Evolutionary conservation across 2,113 vertebrate genomes (phyloP).

Genomic region (Salminus brasiliensis): DNA sequence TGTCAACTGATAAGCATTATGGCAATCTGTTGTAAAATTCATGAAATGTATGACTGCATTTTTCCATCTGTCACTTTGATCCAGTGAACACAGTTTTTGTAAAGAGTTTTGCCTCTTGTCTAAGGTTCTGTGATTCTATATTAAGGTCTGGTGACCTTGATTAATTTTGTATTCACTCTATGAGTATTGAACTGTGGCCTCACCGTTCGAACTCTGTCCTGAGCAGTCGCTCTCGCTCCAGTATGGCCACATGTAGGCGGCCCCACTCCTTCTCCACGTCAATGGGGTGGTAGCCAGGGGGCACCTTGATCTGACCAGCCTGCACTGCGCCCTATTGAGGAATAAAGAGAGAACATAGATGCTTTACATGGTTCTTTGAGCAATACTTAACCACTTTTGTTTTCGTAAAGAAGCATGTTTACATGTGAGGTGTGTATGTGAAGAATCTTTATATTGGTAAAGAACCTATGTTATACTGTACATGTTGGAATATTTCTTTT

Average conservation of each 20-base stretch:
- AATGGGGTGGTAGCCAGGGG: conserved; percentile 86
- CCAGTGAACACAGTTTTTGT: too few species aligned
- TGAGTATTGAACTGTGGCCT: background rate
- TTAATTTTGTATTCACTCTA: background rate
- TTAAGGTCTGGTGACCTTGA: too few species aligned
- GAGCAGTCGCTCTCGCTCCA: conserved; percentile 91
- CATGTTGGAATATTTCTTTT: too few species aligned
- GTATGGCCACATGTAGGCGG: conserved; percentile 87
- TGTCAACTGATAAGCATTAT: background rate
- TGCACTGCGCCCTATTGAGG: conserved; percentile 81
- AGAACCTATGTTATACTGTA: too few species aligned
- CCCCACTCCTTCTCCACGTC: conserved; percentile 98
- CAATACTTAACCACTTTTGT: background rate
- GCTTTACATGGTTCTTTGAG: too few species aligned
- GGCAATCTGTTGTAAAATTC: background rate
- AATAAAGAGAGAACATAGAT: background rate
- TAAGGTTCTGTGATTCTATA: too few species aligned
- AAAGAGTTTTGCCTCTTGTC: too few species aligned
- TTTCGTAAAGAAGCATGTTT: background rate
- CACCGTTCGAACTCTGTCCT: conserved; percentile 85
- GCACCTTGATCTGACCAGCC: conserved; percentile 85
- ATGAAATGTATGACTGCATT: background rate
- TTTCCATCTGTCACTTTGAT: background rate
- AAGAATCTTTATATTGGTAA: too few species aligned
- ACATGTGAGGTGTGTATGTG: too few species aligned